Conservation (phyloP, 1,140 invertebrate species). For the Metaphire vulgaris region DNA sequence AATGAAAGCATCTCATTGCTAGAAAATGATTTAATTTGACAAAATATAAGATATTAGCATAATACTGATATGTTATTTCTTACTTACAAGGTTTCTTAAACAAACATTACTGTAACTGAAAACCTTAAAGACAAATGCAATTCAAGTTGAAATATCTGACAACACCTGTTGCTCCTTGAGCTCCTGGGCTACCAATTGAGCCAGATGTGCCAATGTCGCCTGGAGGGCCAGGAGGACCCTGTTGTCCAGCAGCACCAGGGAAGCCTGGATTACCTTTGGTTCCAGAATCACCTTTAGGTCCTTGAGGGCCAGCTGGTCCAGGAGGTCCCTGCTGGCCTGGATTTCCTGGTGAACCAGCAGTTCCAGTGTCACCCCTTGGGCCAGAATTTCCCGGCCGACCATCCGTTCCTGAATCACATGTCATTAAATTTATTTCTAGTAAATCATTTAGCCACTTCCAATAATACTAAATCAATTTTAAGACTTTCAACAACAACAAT, state of each 20-base stretch:
- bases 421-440: too few relatives aligned
- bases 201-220: constrained; percentile 13
- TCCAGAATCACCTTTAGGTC: background rate
- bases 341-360: constrained; percentile 15
- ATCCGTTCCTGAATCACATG: constrained; percentile 16
- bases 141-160: too few relatives aligned
- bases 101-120: too few relatives aligned
- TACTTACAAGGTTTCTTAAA: too few relatives aligned
- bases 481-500: too few relatives aligned
- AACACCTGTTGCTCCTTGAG: background rate
- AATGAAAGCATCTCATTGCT: too few relatives aligned
- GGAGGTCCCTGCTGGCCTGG: background rate
- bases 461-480: too few relatives aligned
- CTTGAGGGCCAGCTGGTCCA: constrained; percentile 9
- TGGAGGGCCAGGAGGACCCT: constrained; percentile 31
- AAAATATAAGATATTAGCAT: too few relatives aligned
- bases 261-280: constrained; percentile 43
- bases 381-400: background rate
- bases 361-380: constrained; percentile 1
- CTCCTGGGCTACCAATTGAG: background rate
- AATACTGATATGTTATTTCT: too few relatives aligned
- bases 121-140: too few relatives aligned
- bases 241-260: constrained; percentile 40
- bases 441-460: too few relatives aligned
- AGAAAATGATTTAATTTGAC: too few relatives aligned